phyloP scores from a whole-genome alignment of 1,140 invertebrate species.

The Pristionchus pacificus region DNA sequence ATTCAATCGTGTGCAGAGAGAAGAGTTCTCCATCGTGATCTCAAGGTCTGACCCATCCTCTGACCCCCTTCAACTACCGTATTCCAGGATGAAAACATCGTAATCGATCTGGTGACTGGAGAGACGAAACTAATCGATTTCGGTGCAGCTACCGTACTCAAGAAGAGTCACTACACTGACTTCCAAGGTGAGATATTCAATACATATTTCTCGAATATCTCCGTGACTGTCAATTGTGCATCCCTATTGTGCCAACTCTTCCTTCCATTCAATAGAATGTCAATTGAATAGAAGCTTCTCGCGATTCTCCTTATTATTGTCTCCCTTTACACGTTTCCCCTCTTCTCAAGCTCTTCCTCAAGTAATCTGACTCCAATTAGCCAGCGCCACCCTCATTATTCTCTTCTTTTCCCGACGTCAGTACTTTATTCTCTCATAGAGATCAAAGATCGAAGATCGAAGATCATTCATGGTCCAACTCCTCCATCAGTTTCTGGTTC shows the following conservation, averaged over 20 bases:
- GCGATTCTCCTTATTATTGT: neutral
- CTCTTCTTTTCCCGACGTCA: neutral
- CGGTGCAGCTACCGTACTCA: constrained; percentile 67
- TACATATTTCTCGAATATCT: too few relatives aligned
- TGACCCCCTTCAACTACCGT: neutral
- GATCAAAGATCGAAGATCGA: too few relatives aligned
- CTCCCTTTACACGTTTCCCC: neutral
- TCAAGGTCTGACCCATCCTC: constrained; percentile 59
- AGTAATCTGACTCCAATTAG: too few relatives aligned
- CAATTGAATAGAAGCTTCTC: too few relatives aligned
- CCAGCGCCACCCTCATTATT: too few relatives aligned
- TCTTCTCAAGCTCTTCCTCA: too few relatives aligned
- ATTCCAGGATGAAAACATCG: constrained; percentile 66
- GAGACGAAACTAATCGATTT: constrained; percentile 68
- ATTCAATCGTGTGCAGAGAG: constrained; percentile 62
- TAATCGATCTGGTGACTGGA: constrained; percentile 66
- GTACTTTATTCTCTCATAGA: too few relatives aligned
- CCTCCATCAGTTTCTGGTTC: neutral
- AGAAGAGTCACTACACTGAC: constrained; percentile 66
- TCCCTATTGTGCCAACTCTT: too few relatives aligned
- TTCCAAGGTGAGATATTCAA: constrained; percentile 67
- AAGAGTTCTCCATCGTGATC: constrained; percentile 67
- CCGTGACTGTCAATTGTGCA: too few relatives aligned
- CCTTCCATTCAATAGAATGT: too few relatives aligned
- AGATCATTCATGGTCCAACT: too few relatives aligned